Evolutionary conservation across 2,797 vertebrate species (phyloP).

Genomic region (Coracias cyanogaster): DNA sequence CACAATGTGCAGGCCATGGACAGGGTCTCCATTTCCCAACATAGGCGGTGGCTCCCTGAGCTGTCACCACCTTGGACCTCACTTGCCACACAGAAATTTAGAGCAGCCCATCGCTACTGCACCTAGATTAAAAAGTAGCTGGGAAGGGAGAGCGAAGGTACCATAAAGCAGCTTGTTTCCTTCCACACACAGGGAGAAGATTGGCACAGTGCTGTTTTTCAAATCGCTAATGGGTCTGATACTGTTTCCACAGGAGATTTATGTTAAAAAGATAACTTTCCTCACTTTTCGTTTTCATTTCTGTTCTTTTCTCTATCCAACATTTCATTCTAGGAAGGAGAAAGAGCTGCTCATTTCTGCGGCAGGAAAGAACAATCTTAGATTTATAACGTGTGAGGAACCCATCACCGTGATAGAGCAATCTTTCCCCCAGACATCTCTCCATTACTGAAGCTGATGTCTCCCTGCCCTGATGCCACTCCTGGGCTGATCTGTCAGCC

Average conservation of each 20-base stretch:
- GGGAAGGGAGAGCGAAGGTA: background rate
- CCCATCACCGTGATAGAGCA: constrained; percentile 80
- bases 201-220: background rate
- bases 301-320: constrained; percentile 53
- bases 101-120: background rate
- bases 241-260: constrained; percentile 65
- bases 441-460: constrained; percentile 81
- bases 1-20: rapidly evolving
- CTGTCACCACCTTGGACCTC: background rate
- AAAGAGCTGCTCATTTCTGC: constrained; percentile 71
- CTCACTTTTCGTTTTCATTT: constrained; percentile 68
- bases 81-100: background rate
- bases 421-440: constrained; percentile 85
- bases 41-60: background rate
- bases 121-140: background rate
- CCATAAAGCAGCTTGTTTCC: background rate
- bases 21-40: background rate
- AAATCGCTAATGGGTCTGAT: background rate
- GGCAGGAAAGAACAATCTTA: constrained; percentile 68
- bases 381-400: constrained; percentile 77
- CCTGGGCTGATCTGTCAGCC: constrained; percentile 76
- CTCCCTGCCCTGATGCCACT: constrained; percentile 72
- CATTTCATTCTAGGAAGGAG: constrained; percentile 75
- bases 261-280: constrained; percentile 73
- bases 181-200: background rate